Evolutionary conservation across 1,140 invertebrate species (phyloP).

Genomic region (Triops cancriformis): DNA sequence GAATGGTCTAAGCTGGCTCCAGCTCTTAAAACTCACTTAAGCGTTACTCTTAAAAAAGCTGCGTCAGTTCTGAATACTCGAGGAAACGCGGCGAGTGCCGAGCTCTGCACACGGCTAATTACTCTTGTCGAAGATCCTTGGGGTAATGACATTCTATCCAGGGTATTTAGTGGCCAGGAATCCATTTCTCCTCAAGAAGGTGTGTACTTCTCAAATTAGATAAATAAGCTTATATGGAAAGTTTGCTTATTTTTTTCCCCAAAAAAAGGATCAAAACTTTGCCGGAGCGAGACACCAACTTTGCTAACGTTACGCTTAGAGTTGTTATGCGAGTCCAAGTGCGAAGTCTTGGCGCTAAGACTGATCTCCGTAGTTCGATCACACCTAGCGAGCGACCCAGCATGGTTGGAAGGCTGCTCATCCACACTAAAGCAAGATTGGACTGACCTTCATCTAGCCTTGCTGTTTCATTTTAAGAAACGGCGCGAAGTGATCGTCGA

Average conservation of each 20-base stretch:
- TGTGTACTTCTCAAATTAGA: conserved; percentile 15
- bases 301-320: conserved; percentile 46
- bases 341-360: conserved; percentile 48
- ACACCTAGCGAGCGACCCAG: conserved; percentile 40
- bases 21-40: conserved; percentile 46
- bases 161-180: conserved; percentile 41
- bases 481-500: conserved; percentile 43
- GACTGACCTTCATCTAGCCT: conserved; percentile 47
- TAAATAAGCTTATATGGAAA: conserved; percentile 18
- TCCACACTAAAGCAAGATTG: conserved; percentile 41
- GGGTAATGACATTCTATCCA: conserved; percentile 42
- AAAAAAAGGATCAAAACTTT: conserved; percentile 41
- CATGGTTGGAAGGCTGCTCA: conserved; percentile 37
- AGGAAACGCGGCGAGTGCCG: conserved; percentile 39
- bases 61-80: conserved; percentile 35
- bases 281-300: conserved; percentile 45
- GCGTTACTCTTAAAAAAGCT: conserved; percentile 45
- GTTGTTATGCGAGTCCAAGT: conserved; percentile 46
- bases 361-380: conserved; percentile 45
- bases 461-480: conserved; percentile 45
- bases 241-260: conserved; percentile 27
- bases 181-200: conserved; percentile 31
- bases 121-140: conserved; percentile 45
- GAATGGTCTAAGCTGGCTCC: conserved; percentile 47
- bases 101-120: conserved; percentile 42